Evolutionary conservation across 2,113 vertebrate species (phyloP), one percentile per base, ranked within the genome.

Genomic region (Apodemus speciosus): DNA sequence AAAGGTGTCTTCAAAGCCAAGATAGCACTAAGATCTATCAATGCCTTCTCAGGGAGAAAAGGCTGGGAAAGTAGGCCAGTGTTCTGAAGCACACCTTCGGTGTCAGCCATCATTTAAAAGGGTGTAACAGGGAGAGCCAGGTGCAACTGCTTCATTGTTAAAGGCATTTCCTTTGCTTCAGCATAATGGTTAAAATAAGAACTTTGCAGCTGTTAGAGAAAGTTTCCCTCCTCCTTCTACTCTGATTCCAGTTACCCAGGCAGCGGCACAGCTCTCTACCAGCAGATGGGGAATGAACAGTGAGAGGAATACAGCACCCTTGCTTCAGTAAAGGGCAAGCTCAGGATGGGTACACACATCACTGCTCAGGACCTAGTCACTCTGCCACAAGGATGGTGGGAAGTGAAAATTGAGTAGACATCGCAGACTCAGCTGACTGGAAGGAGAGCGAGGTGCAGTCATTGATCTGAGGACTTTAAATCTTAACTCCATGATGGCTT

Each of bases 1-100:
- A 90, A 84, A 83, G 32, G 27, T 6, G 49, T 69, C 56, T 84
- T 56, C 9, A 80, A 93, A 75, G 76, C 27, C 46, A 13, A 68
- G 56, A 27, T 40, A 68, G 49, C 68, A 46, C 38, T 90, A 46
- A 32, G 16, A 72, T 77, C 53, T 85, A 38, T n/a, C n/a, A n/a
- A n/a, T 72, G n/a, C n/a, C 6, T 72, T 8, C 6, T 9, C 38
- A 38, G 35, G 83, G 93, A 94, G n/a, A 20, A 60, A 86, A 51
- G 16, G 27, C 38, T 43, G 35, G 14, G 38, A 25, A 77, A 92
- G 56, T 72, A 40, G 62, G 25, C 32, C 40, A 13, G 30, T 32
- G 5, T 75, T 62, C 75, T 56, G 21, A 72, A 87, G 15, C 58
- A 40, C 9, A 0, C 16, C 2, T 86, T 53, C 9, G 18, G 14